Base-by-base conservation (phyloP, 1,140 invertebrate species). In the Aphelenchoides besseyi region DNA sequence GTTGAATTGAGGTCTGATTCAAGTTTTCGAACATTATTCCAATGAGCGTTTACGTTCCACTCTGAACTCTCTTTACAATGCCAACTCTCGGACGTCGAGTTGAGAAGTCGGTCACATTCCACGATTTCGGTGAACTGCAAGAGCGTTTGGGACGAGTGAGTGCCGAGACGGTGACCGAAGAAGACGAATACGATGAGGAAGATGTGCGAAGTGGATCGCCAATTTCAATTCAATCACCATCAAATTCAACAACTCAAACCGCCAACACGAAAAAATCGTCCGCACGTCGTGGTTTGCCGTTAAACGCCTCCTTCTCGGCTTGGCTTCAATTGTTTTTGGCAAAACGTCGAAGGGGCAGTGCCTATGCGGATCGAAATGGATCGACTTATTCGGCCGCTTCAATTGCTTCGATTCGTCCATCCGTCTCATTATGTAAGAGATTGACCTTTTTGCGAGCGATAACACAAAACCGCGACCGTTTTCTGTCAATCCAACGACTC, bases 21-120 rank as follows among this genome's bases (percentile, higher is more conserved):
- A n/a, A n/a, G n/a, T n/a, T n/a, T n/a, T n/a, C n/a, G n/a, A n/a
- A n/a, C n/a, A n/a, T n/a, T n/a, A n/a, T n/a, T n/a, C n/a, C n/a
- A n/a, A n/a, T n/a, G n/a, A n/a, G n/a, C n/a, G n/a, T n/a, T n/a
- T n/a, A n/a, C n/a, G n/a, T n/a, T 48, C 41, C 41, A 48, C 41
- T 23, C 41, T 16, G 12, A 12, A 48, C 41, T 59, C 55, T 33
- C 5, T 8, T 5, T 8, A 59, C 5, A 5, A 59, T 59, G 55
- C 55, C 55, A 23, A 18, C 55, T 12, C 55, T 59, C 18, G 55
- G 55, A 8, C 55, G 18, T 28, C 18, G 53, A 81, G 41, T 62
- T 82, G 70, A 57, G 73, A 81, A 81, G 64, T 81, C 79, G 16
- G 79, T 79, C 18, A 81, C 79, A 18, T 81, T 81, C 68, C 79